Percentiles rank a stretch among this genome's conserved stretches.
phyloP scores from a whole-genome alignment of 2,797 vertebrate genomes.

The Lepus townsendii region DNA sequence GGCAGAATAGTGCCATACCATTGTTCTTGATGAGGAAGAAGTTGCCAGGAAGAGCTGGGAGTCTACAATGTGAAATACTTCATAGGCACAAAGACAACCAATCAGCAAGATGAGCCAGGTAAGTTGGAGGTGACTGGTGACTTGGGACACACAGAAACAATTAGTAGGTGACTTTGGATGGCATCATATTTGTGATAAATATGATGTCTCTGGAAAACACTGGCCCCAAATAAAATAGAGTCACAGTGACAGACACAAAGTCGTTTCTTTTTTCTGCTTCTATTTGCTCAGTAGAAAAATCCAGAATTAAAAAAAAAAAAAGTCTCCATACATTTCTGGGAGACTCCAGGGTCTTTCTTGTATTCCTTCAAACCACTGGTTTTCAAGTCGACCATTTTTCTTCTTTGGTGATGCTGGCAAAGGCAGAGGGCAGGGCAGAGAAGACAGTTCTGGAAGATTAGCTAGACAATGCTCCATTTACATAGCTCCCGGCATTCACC shows the following conservation, averaged over 20 bases:
- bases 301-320: neutral
- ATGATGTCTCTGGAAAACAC: neutral
- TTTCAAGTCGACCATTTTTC: neutral
- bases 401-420: neutral
- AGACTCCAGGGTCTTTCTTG: neutral
- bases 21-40: neutral
- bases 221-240: neutral
- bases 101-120: neutral
- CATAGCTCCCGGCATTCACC: neutral
- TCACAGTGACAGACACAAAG: neutral
- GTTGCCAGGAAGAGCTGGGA: neutral
- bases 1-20: no score
- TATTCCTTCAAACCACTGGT: neutral
- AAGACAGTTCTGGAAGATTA: neutral
- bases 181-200: constrained; percentile 24
- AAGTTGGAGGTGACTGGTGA: constrained; percentile 2
- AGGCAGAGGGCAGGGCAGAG: neutral
- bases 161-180: neutral
- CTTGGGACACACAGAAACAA: neutral
- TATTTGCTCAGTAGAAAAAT: constrained; percentile 41
- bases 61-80: neutral
- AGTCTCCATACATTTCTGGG: neutral
- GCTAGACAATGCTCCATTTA: neutral
- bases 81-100: neutral
- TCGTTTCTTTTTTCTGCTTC: constrained; percentile 5